These are phyloP conservation scores for Anadara kagoshimensis DNA, from an alignment of 1,140 invertebrate genomes.

Conservation along the genomic window DNA sequence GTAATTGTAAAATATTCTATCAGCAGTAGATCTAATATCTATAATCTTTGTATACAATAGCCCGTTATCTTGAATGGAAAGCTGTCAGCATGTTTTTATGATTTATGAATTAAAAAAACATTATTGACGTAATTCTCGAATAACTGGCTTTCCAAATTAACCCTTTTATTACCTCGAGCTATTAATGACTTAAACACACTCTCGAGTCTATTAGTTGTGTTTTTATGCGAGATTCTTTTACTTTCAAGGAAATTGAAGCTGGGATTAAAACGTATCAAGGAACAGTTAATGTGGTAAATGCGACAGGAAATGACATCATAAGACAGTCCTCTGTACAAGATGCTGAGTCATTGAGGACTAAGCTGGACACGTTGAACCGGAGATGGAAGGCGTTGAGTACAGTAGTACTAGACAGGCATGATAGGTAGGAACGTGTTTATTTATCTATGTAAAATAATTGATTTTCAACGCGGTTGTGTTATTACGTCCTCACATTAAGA, in stretches of 20 bases:
- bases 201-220: too few relatives aligned
- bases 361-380: constrained; percentile 78
- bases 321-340: constrained; percentile 74
- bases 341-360: constrained; percentile 77
- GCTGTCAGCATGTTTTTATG: too few relatives aligned
- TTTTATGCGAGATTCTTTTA: constrained; percentile 11
- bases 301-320: constrained; percentile 67
- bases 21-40: too few relatives aligned
- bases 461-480: too few relatives aligned
- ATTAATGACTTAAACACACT: too few relatives aligned
- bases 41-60: too few relatives aligned
- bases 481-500: background rate
- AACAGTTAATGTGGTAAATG: constrained; percentile 66
- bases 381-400: constrained; percentile 79
- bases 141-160: too few relatives aligned
- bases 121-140: too few relatives aligned
- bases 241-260: constrained; percentile 68
- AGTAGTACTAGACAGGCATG: constrained; percentile 55
- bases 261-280: constrained; percentile 60
- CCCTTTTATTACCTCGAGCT: too few relatives aligned
- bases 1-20: too few relatives aligned
- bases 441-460: background rate
- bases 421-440: constrained; percentile 45
- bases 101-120: too few relatives aligned
- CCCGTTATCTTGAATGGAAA: too few relatives aligned